These are phyloP conservation scores for Agrilus cyanescens DNA, from an alignment of 2,888 invertebrate genomes.

Conservation along the genomic window DNA sequence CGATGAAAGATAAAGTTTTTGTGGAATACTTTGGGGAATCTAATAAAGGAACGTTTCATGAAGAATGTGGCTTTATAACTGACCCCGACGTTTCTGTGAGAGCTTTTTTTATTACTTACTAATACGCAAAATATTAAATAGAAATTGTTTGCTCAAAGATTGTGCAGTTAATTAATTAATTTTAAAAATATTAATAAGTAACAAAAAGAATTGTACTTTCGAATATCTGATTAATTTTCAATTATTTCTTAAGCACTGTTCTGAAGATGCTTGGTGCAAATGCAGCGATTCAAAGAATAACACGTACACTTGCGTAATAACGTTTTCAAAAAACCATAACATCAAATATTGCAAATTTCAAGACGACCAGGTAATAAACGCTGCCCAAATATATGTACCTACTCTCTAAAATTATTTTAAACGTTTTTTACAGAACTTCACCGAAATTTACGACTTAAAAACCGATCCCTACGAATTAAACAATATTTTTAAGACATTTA, in stretches of 20 bases:
- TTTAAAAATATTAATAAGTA: too few relatives aligned
- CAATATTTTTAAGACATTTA: conserved; percentile 39
- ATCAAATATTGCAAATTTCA: conserved; percentile 53
- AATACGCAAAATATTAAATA: too few relatives aligned
- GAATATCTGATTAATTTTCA: too few relatives aligned
- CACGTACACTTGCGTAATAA: conserved; percentile 67
- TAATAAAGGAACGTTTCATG: conserved; percentile 40
- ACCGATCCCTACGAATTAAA: conserved; percentile 59
- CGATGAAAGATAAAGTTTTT: conserved; percentile 18
- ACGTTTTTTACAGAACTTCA: conserved; percentile 45
- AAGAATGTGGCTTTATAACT: conserved; percentile 37
- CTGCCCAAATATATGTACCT: conserved; percentile 30
- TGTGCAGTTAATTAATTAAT: too few relatives aligned
- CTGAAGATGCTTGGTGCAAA: conserved; percentile 57
- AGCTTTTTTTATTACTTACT: too few relatives aligned
- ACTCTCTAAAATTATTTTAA: conserved; percentile 8
- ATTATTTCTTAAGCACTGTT: conserved; percentile 48
- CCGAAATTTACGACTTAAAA: conserved; percentile 64
- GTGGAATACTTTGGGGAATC: conserved; percentile 74
- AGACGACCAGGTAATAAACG: conserved; percentile 39
- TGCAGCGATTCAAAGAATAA: conserved; percentile 80
- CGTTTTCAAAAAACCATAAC: conserved; percentile 42
- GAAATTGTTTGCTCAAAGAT: too few relatives aligned
- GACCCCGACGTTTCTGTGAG: too few relatives aligned
- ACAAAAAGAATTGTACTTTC: too few relatives aligned